Conservation (phyloP, 2,888 invertebrate genomes). For the Limnephilus rhombicus region DNA sequence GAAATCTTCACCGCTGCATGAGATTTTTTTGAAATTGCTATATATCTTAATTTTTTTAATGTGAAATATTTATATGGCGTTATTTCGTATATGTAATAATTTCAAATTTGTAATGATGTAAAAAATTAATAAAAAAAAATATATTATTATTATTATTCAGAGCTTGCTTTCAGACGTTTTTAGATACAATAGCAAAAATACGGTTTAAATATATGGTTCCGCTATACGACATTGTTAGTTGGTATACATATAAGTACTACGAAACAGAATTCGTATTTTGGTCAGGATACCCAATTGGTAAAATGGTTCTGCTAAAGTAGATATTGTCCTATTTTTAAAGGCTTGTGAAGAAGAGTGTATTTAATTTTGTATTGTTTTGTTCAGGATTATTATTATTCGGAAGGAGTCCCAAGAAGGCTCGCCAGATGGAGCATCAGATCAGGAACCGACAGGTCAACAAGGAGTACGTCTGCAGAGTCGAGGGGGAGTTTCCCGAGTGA, state of each 20-base stretch:
- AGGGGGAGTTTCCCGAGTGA: conserved; percentile 95
- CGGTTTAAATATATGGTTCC: no score
- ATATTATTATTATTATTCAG: no score
- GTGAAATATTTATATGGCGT: no score
- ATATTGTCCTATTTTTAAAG: neutral
- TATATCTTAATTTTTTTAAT: no score
- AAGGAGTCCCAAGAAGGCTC: conserved; percentile 93
- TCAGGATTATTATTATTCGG: conserved; percentile 92
- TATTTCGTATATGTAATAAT: no score
- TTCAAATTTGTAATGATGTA: no score
- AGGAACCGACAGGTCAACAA: conserved; percentile 94
- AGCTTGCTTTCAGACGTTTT: neutral
- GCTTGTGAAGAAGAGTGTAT: neutral
- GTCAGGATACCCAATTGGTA: neutral
- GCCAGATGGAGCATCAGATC: conserved; percentile 97
- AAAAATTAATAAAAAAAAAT: no score
- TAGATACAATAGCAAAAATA: neutral
- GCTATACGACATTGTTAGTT: no score
- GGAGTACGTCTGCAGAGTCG: conserved; percentile 96
- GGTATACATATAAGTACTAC: neutral
- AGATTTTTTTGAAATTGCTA: no score
- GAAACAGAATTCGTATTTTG: neutral
- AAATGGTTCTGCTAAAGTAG: neutral
- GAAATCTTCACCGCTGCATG: no score
- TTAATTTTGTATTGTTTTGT: conserved; percentile 43